phyloP scores from a whole-genome alignment of 1,140 invertebrate genomes.

The Arctopsyche grandis region DNA sequence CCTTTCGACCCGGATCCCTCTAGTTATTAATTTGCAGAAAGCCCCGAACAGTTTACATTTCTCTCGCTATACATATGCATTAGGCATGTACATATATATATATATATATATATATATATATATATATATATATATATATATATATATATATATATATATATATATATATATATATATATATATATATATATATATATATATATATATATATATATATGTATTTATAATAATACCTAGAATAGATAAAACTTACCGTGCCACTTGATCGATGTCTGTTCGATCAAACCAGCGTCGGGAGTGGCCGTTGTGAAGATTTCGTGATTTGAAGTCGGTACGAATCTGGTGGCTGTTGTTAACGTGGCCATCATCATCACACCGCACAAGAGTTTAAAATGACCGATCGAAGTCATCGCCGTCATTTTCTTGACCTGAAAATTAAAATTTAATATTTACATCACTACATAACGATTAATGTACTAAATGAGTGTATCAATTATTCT shows the following conservation, averaged over 20 bases:
- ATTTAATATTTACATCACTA: not conserved
- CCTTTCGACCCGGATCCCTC: not conserved
- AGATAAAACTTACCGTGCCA: slow-evolving; percentile 42
- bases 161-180: too few species aligned
- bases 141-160: too few species aligned
- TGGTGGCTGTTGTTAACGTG: slow-evolving; percentile 23
- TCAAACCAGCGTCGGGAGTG: slow-evolving; percentile 35
- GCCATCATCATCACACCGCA: not conserved
- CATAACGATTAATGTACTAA: not conserved
- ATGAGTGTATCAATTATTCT: too few species aligned
- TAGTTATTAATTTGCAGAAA: too few species aligned
- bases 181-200: too few species aligned
- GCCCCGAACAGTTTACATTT: too few species aligned
- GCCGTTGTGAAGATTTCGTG: slow-evolving; percentile 23
- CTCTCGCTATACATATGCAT: too few species aligned
- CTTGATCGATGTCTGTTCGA: slow-evolving; percentile 30
- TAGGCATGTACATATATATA: too few species aligned
- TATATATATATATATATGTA: too few species aligned
- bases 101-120: not conserved
- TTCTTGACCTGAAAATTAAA: slow-evolving; percentile 19
- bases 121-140: too few species aligned
- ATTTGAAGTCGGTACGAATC: slow-evolving; percentile 23
- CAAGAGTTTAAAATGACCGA: not conserved
- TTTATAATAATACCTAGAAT: too few species aligned
- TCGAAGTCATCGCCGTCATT: slow-evolving; percentile 3